phyloP scores from a whole-genome alignment of 2,888 invertebrate species.

The Hirtodrosophila cameraria region DNA sequence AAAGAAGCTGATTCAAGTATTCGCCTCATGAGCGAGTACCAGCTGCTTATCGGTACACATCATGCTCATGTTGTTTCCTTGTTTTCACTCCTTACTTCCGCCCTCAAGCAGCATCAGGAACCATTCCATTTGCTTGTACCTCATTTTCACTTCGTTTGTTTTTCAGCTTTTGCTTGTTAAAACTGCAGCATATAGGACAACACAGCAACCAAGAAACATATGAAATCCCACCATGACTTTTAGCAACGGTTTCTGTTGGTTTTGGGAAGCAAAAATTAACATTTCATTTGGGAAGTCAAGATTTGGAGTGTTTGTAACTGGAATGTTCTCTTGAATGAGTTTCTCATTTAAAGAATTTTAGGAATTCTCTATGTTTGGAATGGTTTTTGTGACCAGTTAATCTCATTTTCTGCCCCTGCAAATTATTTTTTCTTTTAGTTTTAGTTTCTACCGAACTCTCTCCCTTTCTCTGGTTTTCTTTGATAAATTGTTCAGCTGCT shows the following conservation, averaged over 20 bases:
- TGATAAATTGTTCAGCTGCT: no score
- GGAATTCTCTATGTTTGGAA: no score
- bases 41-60: conserved; percentile 51
- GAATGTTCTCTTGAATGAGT: no score
- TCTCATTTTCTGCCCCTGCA: no score
- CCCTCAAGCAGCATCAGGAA: no score
- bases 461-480: no score
- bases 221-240: background rate
- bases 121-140: no score
- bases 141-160: conserved; percentile 27
- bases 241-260: conserved; percentile 11
- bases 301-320: no score
- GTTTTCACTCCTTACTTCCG: background rate
- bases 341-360: no score
- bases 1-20: background rate
- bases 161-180: conserved; percentile 38
- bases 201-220: conserved; percentile 8
- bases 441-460: no score
- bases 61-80: conserved; percentile 30
- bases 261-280: conserved; percentile 28
- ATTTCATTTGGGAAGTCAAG: conserved; percentile 27
- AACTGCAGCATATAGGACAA: conserved; percentile 37
- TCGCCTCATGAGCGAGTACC: conserved; percentile 37
- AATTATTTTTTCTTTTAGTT: no score
- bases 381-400: conserved; percentile 14